Base-by-base conservation (phyloP, 2,113 vertebrate species). In the Dissostichus mawsoni region DNA sequence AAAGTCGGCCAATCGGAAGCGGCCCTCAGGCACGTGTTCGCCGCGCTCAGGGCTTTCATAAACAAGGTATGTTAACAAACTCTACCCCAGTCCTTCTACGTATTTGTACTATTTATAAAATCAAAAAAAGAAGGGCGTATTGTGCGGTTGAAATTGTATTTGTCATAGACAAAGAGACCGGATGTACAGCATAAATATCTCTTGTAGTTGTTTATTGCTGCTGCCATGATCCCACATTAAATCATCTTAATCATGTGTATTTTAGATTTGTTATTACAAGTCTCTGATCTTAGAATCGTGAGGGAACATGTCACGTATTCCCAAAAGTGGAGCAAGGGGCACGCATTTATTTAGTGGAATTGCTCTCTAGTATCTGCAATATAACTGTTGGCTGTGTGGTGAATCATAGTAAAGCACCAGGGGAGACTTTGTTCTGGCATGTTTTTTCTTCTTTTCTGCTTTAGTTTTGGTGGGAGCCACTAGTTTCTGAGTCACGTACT, bases 1-100 rank as follows among this genome's bases (percentile, higher is more conserved):
- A 97, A 95, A 91, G 96, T 97, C 0, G 95, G 97, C 33, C 98
- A 98, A 56, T 99, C 98, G 4, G 98, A 99, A 88, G 93, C 94
- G 0, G 96, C 97, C 1, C 92, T 99, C 80, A 97, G 95, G 78
- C 98, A 99, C 0, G 95, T 98, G 16, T 99, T 99, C 4, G 96
- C 98, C 5, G 96, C 97, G 0, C 92, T 99, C 67, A 93, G 98
- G 87, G 96, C 96, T 61, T 98, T 99, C 85, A 98, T 98, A 58
- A 97, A 96, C 93, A 99, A 98, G 97, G 98, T 98, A 89, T 2
- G 89, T 62, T 0, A 48, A 55, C 14, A 56, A 76, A 50, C 29
- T 41, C 5, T 7, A 14, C 4, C 11, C 1, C 9, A 0, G 57
- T 3, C 17, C 0, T 36, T 45, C 2, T 73, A 36, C 23, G 23